Evolutionary conservation across 2,888 invertebrate genomes (phyloP), one percentile per base, ranked within the genome.

Genomic region (Molorchus minor): DNA sequence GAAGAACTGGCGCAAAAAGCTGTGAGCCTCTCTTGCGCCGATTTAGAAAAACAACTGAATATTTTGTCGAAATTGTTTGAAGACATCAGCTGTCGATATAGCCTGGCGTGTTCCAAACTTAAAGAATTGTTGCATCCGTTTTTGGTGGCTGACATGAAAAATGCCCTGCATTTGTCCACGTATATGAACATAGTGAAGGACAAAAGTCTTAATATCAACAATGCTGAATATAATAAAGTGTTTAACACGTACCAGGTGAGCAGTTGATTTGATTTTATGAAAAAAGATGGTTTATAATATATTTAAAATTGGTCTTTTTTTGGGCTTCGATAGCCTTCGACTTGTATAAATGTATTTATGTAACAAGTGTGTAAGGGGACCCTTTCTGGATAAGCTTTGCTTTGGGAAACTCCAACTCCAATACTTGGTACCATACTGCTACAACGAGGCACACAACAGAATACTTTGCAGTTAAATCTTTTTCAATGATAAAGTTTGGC

Each of bases 41-140:
- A 83, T 20, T 75, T 83, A 33, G 83, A 85, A 68, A 82, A 84
- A 19, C 88, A 90, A 73, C 82, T 91, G 29, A 84, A 85, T 60
- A 84, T 89, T 16, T 81, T 91, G 25, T 85, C 87, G 33, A 87
- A 89, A 58, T 81, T 93, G 3, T 87, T 89, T 63, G 92, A 93
- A 77, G 92, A 93, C 79, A 88, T 92, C 10, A 89, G 90, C 73
- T 93, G 90, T 77, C 86, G 91, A 64, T 89, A 88, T 81, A 94
- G 92, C 75, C 83, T 96, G 69, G 91, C 94, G 1, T 92, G 92
- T 63, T 92, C 92, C 44, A 92, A 94, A 79, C 82, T 96, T 38
- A 90, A 91, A 78, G 88, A 91, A 66, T 83, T 94, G 10, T 81
- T 96, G 1, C 88, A 90, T 67, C 92, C 93, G 0, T 86, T 92